Percentiles rank a stretch among this genome's conserved stretches.
phyloP scores from a whole-genome alignment of 1,140 invertebrate genomes.

The Cylas formicarius region DNA sequence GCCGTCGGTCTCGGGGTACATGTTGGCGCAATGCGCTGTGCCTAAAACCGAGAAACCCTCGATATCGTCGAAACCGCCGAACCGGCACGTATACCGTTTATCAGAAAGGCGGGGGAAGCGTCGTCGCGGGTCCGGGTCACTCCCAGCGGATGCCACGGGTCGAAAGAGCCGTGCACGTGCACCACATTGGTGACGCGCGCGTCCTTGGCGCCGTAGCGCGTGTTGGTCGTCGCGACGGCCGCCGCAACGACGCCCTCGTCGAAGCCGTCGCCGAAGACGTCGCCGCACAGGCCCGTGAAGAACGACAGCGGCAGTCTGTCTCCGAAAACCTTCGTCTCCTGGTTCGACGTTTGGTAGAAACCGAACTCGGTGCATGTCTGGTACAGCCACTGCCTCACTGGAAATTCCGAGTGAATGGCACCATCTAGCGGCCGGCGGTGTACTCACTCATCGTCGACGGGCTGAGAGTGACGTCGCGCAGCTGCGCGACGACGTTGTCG shows the following conservation, averaged over 20 bases:
- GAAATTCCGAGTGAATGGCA: constrained; percentile 5
- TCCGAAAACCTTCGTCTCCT: constrained; percentile 57
- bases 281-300: constrained; percentile 58
- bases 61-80: not conserved
- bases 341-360: constrained; percentile 68
- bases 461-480: constrained; percentile 4
- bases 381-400: constrained; percentile 66
- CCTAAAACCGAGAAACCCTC: constrained; percentile 42
- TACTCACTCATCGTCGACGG: constrained; percentile 10
- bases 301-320: constrained; percentile 51
- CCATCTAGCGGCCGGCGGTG: too few species aligned
- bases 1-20: constrained; percentile 46
- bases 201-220: constrained; percentile 50
- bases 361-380: constrained; percentile 82
- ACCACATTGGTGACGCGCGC: constrained; percentile 54
- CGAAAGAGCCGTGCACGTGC: constrained; percentile 56
- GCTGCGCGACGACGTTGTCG: not conserved
- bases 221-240: constrained; percentile 49
- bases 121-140: constrained; percentile 47
- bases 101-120: constrained; percentile 48
- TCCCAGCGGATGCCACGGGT: constrained; percentile 60
- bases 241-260: constrained; percentile 2
- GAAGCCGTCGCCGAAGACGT: constrained; percentile 51
- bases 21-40: constrained; percentile 69
- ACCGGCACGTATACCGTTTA: constrained; percentile 34